A percentile compares a stretch with the other conserved stretches of the same genome.
These are phyloP conservation scores for Dendrolimus houi DNA, from an alignment of 2,888 invertebrate species.

Conservation along the genomic window DNA sequence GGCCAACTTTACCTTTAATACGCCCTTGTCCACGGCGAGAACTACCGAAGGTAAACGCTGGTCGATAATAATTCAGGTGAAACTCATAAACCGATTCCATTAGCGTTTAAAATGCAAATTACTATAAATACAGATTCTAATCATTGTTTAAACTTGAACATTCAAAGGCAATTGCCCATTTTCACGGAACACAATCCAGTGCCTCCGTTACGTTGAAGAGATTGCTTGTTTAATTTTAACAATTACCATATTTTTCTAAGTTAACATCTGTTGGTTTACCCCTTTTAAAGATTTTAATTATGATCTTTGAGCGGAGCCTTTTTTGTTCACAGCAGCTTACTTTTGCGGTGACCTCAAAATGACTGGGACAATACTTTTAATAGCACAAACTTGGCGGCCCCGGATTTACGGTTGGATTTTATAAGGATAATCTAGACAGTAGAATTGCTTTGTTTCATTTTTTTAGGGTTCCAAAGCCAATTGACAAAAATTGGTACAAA, in stretches of 20 bases:
- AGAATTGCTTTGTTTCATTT: neutral
- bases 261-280: slow-evolving; percentile 47
- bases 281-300: slow-evolving; percentile 39
- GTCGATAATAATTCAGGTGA: slow-evolving; percentile 24
- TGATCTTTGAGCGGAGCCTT: slow-evolving; percentile 20
- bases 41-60: too few relatives aligned
- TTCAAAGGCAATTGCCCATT: slow-evolving; percentile 57
- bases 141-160: slow-evolving; percentile 54
- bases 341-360: neutral
- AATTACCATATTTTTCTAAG: slow-evolving; percentile 53
- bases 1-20: too few relatives aligned
- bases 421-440: neutral
- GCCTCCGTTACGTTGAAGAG: slow-evolving; percentile 46
- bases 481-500: too few relatives aligned
- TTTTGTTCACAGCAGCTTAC: neutral
- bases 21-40: too few relatives aligned
- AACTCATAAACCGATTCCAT: slow-evolving; percentile 41
- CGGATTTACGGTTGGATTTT: slow-evolving; percentile 12
- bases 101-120: slow-evolving; percentile 55
- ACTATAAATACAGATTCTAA: slow-evolving; percentile 61
- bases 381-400: slow-evolving; percentile 15
- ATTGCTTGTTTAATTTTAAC: slow-evolving; percentile 59
- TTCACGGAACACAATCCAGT: slow-evolving; percentile 40
- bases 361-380: neutral
- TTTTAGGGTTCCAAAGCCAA: neutral